Conservation (phyloP, 2,113 vertebrate species). For the Deroptyus accipitrinus region DNA sequence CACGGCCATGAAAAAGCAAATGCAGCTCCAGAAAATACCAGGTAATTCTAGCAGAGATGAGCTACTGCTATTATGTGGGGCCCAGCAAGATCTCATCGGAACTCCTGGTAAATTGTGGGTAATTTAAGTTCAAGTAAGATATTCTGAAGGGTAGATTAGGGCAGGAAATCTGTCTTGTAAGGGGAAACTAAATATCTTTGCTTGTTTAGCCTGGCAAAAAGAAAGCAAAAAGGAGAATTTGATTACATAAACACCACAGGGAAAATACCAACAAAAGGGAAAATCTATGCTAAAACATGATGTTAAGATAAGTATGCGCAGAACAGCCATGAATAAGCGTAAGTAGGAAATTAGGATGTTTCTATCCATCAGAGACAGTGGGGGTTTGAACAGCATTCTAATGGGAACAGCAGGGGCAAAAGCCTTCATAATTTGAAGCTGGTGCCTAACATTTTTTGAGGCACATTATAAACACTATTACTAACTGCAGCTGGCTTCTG, state of each 20-base stretch:
- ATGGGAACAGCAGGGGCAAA: constrained; percentile 21
- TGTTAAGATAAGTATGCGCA: background rate
- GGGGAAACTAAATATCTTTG: background rate
- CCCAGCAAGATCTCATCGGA: background rate
- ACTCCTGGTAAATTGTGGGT: background rate
- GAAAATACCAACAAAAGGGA: constrained; percentile 30
- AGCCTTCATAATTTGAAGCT: background rate
- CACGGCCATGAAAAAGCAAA: background rate
- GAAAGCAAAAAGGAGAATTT: background rate
- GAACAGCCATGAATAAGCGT: background rate
- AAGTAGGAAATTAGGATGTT: constrained; percentile 32
- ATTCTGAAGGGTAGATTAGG: background rate
- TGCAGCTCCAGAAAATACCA: background rate
- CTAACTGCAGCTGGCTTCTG: background rate
- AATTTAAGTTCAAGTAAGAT: constrained; percentile 10
- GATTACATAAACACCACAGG: constrained; percentile 34
- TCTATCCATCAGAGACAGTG: background rate
- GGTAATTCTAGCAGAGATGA: background rate
- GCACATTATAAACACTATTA: background rate
- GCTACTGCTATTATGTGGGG: background rate
- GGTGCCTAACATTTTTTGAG: background rate
- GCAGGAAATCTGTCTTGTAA: background rate
- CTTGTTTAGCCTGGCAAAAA: background rate
- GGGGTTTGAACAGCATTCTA: background rate
- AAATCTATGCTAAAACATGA: constrained; percentile 18